Conservation (phyloP, 2,888 invertebrate species). For the Tanypteryx hageni region DNA sequence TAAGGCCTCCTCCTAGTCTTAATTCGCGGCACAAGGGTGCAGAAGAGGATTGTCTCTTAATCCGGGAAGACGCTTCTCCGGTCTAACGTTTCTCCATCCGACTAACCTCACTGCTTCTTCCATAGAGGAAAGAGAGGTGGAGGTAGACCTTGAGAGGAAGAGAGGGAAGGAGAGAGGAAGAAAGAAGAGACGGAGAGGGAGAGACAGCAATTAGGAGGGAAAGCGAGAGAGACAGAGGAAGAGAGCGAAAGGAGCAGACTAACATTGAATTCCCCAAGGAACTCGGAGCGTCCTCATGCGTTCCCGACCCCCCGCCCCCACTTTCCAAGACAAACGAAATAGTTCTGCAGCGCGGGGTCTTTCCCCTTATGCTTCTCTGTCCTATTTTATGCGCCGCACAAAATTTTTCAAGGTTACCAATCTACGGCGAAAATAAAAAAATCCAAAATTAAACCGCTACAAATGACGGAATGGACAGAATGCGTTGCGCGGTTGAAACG, state of each 20-base stretch:
- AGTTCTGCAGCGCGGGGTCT: not conserved
- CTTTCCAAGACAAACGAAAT: not conserved
- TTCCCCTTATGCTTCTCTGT: not conserved
- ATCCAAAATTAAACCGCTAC: too few species aligned
- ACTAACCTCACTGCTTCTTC: not conserved
- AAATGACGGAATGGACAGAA: too few species aligned
- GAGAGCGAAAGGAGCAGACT: not conserved
- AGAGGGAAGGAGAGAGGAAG: too few species aligned
- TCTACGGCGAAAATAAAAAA: too few species aligned
- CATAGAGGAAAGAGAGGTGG: not conserved
- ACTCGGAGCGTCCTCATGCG: not conserved
- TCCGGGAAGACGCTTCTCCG: not conserved
- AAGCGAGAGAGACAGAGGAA: too few species aligned
- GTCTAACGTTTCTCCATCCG: not conserved
- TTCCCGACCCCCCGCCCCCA: too few species aligned
- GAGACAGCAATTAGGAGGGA: too few species aligned
- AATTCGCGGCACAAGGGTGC: not conserved
- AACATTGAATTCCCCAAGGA: slow-evolving; percentile 1
- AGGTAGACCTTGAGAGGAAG: too few species aligned
- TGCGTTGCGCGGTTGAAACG: not conserved
- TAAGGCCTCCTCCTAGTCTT: too few species aligned
- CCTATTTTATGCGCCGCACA: not conserved
- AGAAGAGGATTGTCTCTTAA: not conserved
- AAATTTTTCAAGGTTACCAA: too few species aligned
- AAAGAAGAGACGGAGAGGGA: too few species aligned